Base-by-base conservation (phyloP, 2,113 vertebrate genomes). In the Empidonax alnorum region DNA sequence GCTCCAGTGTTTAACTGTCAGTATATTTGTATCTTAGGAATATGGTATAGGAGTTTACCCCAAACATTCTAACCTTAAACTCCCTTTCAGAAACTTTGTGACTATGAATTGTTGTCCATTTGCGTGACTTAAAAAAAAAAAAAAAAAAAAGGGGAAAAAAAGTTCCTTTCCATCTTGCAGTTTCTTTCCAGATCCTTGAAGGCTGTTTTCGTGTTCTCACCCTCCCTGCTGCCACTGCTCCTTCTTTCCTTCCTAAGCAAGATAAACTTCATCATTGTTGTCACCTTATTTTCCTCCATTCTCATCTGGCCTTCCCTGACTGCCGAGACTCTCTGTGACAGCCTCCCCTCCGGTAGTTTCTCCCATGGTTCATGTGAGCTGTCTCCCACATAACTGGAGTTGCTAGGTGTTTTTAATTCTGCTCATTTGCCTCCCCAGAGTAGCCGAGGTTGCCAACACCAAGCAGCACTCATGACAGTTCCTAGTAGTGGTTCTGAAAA, bases 1-100 rank as follows among this genome's bases (percentile, higher is more conserved):
- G 84, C 88, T 95, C 22, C 56, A 81, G 73, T 47, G 80, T 93
- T 88, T 72, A 91, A 37, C 53, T 87, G 68, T 31, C 68, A 42
- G 22, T 66, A 14, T 61, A n/a, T 92, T 77, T 84, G 33, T 66
- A 67, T 31, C 20, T 31, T 37, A 20, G n/a, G 24, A 79, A 5
- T 67, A 12, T 67, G 47, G 11, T 75, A 27, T 13, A 55, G 80
- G 66, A 56, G 10, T 44, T 84, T 68, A 74, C 39, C 50, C 47
- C 35, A 80, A 58, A 37, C 46, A 59, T 41, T 44, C 10, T 55
- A 52, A 31, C 30, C 50, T 74, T 77, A 50, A 89, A 46, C 35
- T 84, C 19, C 4, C 4, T 90, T 42, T 69, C 16, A 81, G 44
- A 56, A 72, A 49, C 47, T 84, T 67, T 78, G 22, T 82, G 73